These are phyloP conservation scores for Formica selysi DNA, from an alignment of 1,140 invertebrate genomes.

Conservation along the genomic window DNA sequence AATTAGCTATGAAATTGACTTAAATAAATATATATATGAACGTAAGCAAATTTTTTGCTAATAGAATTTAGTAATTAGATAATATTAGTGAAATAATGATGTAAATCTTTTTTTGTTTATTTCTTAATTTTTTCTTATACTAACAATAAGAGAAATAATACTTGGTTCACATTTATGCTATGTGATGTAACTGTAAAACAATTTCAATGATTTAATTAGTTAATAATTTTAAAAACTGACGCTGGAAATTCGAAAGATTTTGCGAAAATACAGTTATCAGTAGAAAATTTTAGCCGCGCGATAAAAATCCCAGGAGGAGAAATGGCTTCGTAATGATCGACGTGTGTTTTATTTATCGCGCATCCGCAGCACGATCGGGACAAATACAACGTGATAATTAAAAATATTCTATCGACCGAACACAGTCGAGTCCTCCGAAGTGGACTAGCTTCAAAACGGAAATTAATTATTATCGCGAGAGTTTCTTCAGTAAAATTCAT, in stretches of 20 bases:
- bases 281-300: neutral
- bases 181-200: neutral
- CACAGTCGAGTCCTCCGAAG: conserved; percentile 37
- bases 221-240: conserved; percentile 46
- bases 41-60: neutral
- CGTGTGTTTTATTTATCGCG: conserved; percentile 69
- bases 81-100: neutral
- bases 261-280: conserved; percentile 55
- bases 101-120: conserved; percentile 5
- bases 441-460: conserved; percentile 30
- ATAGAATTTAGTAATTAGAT: conserved; percentile 19
- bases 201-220: neutral
- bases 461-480: conserved; percentile 39
- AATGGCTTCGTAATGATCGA: conserved; percentile 31
- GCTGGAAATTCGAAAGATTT: neutral
- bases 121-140: neutral
- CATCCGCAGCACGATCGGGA: conserved; percentile 19
- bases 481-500: conserved; percentile 36
- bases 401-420: conserved; percentile 81
- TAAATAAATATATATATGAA: neutral
- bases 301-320: conserved; percentile 25
- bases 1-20: neutral
- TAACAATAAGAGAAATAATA: neutral
- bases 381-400: conserved; percentile 75
- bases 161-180: neutral